Evolutionary conservation across 2,113 vertebrate species (phyloP).

Genomic region (Gymnarchus niloticus): DNA sequence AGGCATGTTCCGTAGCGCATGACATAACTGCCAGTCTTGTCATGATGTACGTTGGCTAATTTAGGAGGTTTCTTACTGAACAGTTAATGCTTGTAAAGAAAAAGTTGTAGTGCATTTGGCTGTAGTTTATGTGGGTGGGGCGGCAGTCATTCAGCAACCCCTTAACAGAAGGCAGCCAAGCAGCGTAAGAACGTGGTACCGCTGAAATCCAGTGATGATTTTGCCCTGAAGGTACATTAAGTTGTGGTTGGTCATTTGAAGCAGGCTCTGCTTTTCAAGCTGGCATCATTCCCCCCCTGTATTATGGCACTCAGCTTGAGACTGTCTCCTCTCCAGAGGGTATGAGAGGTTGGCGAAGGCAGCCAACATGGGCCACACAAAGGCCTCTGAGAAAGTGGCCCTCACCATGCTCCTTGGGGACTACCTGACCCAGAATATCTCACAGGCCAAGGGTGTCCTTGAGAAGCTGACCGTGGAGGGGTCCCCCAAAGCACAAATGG

Average conservation of each 20-base stretch:
- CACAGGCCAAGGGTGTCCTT: slow-evolving; percentile 78
- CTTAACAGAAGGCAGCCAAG: too few relatives aligned
- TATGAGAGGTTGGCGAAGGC: slow-evolving; percentile 67
- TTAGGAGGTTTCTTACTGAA: background rate
- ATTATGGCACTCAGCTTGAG: background rate
- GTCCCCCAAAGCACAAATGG: slow-evolving; percentile 89
- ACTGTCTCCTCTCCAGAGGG: background rate
- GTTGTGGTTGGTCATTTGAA: too few relatives aligned
- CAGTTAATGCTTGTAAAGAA: too few relatives aligned
- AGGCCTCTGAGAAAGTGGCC: slow-evolving; percentile 90
- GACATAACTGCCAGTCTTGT: background rate
- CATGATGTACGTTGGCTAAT: background rate
- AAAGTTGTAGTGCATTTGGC: background rate
- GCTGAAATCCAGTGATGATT: background rate
- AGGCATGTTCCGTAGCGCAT: background rate
- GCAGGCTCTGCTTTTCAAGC: too few relatives aligned
- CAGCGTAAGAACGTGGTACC: background rate
- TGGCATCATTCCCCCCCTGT: too few relatives aligned
- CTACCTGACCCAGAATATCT: slow-evolving; percentile 80
- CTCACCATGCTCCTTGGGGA: slow-evolving; percentile 92
- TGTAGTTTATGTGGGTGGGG: background rate
- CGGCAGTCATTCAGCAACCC: too few relatives aligned
- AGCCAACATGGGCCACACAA: slow-evolving; percentile 81
- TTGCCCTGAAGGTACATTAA: too few relatives aligned
- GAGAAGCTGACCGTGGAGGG: slow-evolving; percentile 88